These are phyloP conservation scores for Spodoptera picta DNA, from an alignment of 2,888 invertebrate species.

Conservation along the genomic window DNA sequence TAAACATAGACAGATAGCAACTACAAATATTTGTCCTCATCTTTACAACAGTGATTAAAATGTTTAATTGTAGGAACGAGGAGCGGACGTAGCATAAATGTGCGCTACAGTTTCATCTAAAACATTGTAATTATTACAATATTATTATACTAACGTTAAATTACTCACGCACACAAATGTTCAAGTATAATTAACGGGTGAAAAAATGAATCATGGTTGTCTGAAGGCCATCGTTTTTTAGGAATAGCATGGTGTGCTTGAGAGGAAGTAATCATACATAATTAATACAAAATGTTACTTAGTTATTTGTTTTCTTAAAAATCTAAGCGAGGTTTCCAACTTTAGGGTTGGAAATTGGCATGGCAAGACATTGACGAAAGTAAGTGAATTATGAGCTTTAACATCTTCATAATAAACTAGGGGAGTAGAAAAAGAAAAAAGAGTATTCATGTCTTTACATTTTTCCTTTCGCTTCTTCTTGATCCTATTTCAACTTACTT, in stretches of 20 bases:
- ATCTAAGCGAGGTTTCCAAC: too few relatives aligned
- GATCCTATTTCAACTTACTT: too few relatives aligned
- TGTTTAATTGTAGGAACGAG: conserved; percentile 88
- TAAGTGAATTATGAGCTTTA: too few relatives aligned
- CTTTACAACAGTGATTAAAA: conserved; percentile 80
- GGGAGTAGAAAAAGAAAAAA: too few relatives aligned
- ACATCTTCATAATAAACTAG: too few relatives aligned
- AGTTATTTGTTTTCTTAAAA: too few relatives aligned
- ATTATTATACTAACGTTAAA: conserved; percentile 66
- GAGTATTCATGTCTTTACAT: too few relatives aligned
- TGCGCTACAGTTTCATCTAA: conserved; percentile 84
- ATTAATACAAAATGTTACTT: too few relatives aligned
- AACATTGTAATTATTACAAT: conserved; percentile 68
- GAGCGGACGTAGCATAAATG: conserved; percentile 75
- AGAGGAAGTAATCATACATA: conserved; percentile 13
- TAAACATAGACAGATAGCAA: too few relatives aligned
- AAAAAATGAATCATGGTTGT: conserved; percentile 63
- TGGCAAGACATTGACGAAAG: too few relatives aligned
- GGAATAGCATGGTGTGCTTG: neutral
- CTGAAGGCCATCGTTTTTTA: conserved; percentile 47
- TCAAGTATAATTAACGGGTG: conserved; percentile 70
- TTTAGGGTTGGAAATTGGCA: too few relatives aligned
- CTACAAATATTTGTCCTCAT: conserved; percentile 20
- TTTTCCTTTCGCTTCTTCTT: too few relatives aligned
- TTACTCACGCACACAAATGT: conserved; percentile 67